phyloP scores from a whole-genome alignment of 2,888 invertebrate genomes.

The Cordilura impudica region DNA sequence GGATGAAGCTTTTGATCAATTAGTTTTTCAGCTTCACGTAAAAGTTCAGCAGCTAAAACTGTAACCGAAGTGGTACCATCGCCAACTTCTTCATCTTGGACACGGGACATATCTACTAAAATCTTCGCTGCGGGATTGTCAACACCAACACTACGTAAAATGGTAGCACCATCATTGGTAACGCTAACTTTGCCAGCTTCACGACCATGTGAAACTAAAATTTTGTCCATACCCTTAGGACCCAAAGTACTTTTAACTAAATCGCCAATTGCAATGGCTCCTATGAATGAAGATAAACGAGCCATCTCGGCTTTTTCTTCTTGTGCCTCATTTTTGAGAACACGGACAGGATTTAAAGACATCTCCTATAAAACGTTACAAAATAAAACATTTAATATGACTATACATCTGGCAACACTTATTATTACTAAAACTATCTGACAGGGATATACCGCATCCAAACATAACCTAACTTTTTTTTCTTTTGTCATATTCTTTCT shows the following conservation, averaged over 20 bases:
- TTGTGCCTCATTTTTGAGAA: constrained; percentile 96
- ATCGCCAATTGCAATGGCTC: constrained; percentile 99
- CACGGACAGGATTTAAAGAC: constrained; percentile 94
- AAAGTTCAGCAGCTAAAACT: constrained; percentile 91
- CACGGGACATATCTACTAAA: constrained; percentile 98
- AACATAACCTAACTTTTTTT: constrained; percentile 44
- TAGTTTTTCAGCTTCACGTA: constrained; percentile 96
- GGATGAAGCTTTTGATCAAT: constrained; percentile 97
- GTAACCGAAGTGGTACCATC: constrained; percentile 99
- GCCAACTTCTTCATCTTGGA: constrained; percentile 99
- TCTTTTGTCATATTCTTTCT: neutral
- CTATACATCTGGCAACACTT: constrained; percentile 25
- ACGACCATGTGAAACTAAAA: constrained; percentile 88
- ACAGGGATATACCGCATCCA: neutral
- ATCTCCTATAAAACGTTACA: constrained; percentile 80
- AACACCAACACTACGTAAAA: constrained; percentile 95
- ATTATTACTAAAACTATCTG: neutral
- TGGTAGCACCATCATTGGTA: constrained; percentile 99
- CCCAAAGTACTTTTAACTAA: constrained; percentile 98
- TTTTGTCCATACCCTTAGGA: constrained; percentile 99
- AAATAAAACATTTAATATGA: neutral
- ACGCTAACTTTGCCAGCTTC: constrained; percentile 93
- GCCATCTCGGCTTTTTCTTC: constrained; percentile 99
- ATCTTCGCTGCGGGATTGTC: constrained; percentile 99
- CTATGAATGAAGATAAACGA: constrained; percentile 97